Evolutionary conservation across 1,140 invertebrate genomes (phyloP), one percentile per base, ranked within the genome.

Genomic region (Zaprionus taronus): DNA sequence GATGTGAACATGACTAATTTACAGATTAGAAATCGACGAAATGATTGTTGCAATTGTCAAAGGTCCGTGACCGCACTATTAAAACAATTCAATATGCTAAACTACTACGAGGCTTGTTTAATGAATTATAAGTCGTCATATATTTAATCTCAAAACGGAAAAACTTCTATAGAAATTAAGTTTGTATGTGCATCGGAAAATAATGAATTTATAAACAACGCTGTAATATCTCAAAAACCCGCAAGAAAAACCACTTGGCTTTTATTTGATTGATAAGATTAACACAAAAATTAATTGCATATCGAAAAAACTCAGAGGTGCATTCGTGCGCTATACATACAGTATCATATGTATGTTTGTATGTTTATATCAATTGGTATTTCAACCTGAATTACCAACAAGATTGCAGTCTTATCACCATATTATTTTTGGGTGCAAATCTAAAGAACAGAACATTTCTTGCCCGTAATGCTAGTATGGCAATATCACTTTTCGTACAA

Each of bases 31-130:
- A 60, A 22, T 49, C 3, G 2, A 7, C 20, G 3, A 22, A 22
- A 26, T 24, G 34, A 17, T 28, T 61, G 14, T 0, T 60, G 31
- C 12, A n/a, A 41, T 36, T 60, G 12, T 20, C 4, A 53, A 55
- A 55, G 56, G 47, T 60, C 34, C 57, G 12, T 55, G 65, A 73
- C 64, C 65, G 20, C 15, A 73, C 9, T 15, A 38, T 38, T 28
- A 20, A 28, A 31, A 22, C n/a, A 70, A 41, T 26, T 34, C 34
- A 56, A 31, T 62, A 15, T 26, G 11, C 20, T 14, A 24, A 51
- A 14, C 9, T 24, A 51, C 22, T 12, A 6, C 47, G 20, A 51
- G 20, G 12, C 11, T 51, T 24, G 47, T 51, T 51, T 14, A 24
- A 24, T 14, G 12, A 22, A 51, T 14, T 17, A 14, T 14, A 24